These are phyloP conservation scores for Hyposmocoma kahamanoa DNA, from an alignment of 1,140 invertebrate species.

Conservation along the genomic window DNA sequence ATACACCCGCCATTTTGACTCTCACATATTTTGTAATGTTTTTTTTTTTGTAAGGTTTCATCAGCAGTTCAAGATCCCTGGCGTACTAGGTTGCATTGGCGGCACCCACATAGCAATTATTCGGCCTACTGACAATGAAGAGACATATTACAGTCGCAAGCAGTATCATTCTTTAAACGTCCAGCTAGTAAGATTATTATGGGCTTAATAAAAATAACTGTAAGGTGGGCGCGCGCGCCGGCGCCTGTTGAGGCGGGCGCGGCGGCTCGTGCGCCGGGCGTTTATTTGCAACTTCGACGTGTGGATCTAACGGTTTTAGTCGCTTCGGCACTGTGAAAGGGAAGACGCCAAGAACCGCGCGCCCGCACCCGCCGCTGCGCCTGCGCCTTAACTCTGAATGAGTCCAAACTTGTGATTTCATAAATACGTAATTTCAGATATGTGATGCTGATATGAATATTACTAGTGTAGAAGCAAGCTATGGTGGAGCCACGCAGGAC, in stretches of 20 bases:
- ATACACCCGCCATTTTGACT: too few species aligned
- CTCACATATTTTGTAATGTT: too few species aligned
- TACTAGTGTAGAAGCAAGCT: constrained; percentile 18
- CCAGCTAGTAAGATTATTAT: too few species aligned
- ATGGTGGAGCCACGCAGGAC: constrained; percentile 12
- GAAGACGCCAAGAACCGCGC: too few species aligned
- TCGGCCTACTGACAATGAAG: constrained; percentile 2
- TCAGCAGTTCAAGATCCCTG: constrained; percentile 11
- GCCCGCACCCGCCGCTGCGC: too few species aligned
- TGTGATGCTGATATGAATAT: constrained; percentile 19
- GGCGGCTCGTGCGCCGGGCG: too few species aligned
- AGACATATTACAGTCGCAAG: constrained; percentile 10
- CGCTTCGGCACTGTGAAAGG: too few species aligned
- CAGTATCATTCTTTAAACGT: constrained; percentile 14
- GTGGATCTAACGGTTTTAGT: too few species aligned
- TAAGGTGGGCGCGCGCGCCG: too few species aligned
- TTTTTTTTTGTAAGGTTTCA: constrained; percentile 13
- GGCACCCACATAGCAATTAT: constrained; percentile 17
- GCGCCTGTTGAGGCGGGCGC: too few species aligned
- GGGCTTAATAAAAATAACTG: constrained; percentile 9
- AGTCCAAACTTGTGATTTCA: not conserved
- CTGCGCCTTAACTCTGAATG: not conserved
- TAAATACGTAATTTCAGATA: constrained; percentile 13
- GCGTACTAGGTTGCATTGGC: constrained; percentile 18
- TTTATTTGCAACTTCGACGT: too few species aligned